Conservation (phyloP, 53 echinoderm and acorn worm species). For the Echinometra lucunter region DNA sequence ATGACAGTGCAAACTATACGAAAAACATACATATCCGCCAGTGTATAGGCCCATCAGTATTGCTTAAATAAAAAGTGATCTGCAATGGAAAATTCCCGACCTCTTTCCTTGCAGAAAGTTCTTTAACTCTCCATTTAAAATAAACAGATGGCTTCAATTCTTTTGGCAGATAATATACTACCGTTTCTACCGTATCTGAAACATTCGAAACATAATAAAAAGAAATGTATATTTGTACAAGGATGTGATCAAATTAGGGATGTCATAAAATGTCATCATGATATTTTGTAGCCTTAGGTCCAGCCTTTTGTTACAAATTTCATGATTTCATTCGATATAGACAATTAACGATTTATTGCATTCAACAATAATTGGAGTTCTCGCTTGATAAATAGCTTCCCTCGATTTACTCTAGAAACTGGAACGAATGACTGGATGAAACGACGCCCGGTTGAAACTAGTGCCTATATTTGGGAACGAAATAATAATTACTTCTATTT, state of each 20-base stretch:
- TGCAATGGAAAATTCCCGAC: not conserved
- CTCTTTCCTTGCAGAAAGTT: not conserved
- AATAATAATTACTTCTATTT: too few species aligned
- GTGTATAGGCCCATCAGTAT: not conserved
- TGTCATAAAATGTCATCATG: slow-evolving; percentile 2
- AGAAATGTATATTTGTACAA: slow-evolving; percentile 32
- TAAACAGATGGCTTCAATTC: not conserved
- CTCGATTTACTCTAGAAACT: too few species aligned
- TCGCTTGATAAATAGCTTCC: too few species aligned
- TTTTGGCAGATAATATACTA: not conserved
- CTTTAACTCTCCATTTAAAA: not conserved
- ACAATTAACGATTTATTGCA: too few species aligned
- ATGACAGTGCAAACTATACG: too few species aligned
- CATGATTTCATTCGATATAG: not conserved
- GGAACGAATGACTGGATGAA: too few species aligned
- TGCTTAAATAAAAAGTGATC: not conserved
- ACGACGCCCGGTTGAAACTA: too few species aligned
- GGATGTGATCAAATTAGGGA: not conserved
- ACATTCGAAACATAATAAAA: slow-evolving; percentile 1
- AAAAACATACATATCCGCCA: not conserved
- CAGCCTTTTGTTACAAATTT: not conserved
- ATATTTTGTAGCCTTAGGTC: not conserved
- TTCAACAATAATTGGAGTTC: too few species aligned
- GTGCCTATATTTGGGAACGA: too few species aligned
- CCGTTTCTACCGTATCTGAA: not conserved